Conservation (phyloP, 1,140 invertebrate species). For the Octopus sinensis region DNA sequence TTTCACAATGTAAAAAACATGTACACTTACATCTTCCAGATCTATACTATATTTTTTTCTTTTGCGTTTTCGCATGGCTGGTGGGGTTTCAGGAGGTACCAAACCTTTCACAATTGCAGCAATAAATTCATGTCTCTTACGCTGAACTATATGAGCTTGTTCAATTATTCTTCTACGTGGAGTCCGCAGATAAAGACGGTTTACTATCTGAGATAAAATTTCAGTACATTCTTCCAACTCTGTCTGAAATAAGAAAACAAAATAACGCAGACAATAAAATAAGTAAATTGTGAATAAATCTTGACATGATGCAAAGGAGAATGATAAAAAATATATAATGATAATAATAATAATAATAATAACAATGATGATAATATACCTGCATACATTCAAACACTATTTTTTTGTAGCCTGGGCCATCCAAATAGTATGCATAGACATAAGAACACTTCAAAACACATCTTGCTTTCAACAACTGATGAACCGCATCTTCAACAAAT, state of each 20-base stretch:
- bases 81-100: conserved; percentile 68
- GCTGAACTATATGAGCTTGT: conserved; percentile 62
- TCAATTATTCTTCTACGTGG: conserved; percentile 66
- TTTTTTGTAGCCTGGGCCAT: conserved; percentile 68
- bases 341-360: too few relatives aligned
- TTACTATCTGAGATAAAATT: conserved; percentile 68
- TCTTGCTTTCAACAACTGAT: conserved; percentile 67
- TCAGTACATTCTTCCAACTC: conserved; percentile 70
- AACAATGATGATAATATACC: conserved; percentile 49
- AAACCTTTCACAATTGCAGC: conserved; percentile 67
- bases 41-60: conserved; percentile 47
- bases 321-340: too few relatives aligned
- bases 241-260: conserved; percentile 57
- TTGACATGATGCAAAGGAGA: too few relatives aligned
- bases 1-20: too few relatives aligned
- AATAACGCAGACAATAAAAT: background rate
- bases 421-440: conserved; percentile 69
- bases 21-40: conserved; percentile 42
- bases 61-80: conserved; percentile 58
- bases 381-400: conserved; percentile 73
- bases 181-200: conserved; percentile 66
- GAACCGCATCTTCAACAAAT: conserved; percentile 68
- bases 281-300: too few relatives aligned
- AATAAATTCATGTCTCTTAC: conserved; percentile 68
- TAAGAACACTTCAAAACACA: conserved; percentile 69